Base-by-base conservation (phyloP, 2,797 vertebrate species). In the Sitta carolinensis region DNA sequence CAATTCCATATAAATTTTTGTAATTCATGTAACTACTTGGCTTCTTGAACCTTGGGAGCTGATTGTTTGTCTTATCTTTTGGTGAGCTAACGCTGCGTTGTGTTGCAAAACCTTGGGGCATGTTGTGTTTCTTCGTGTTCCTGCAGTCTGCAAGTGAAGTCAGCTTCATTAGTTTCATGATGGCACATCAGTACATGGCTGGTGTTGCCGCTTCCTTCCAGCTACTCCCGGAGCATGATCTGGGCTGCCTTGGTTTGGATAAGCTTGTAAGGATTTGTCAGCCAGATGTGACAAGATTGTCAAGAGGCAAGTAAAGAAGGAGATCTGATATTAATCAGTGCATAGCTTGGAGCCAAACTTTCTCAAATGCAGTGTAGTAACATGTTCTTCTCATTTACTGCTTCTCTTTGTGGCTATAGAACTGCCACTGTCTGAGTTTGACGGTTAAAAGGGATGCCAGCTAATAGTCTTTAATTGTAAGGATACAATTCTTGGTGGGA, bases 261-360 rank as follows among this genome's bases (percentile, higher is more conserved):
- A 98, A 98, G 98, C 98, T 98, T 98, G 98, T 98, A 97, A 98
- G 98, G 98, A 98, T 98, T 98, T 98, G 98, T 98, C 98, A 98
- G 98, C 98, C 98, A 98, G 98, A 99, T 98, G 98, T 98, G 98
- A 99, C 98, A 98, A 98, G 98, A 98, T 98, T 98, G 98, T 98
- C 97, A 98, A 97, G 98, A 98, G 98, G 98, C 98, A 96, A 97
- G 98, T 96, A 97, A 97, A 98, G 98, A 97, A 98, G 97, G 98
- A 98, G 98, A 98, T 98, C 97, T 98, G 98, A 99, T 98, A 98
- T 98, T 98, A 98, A 98, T 99, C 98, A 98, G 98, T 97, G 98
- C 98, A 97, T 98, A 98, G 98, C 98, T 98, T 96, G 97, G 97
- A 99, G 98, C 98, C 98, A 99, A 98, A 98, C 98, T 98, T 98